Evolutionary conservation across 2,888 invertebrate species (phyloP).

Genomic region (Prosapia bicincta): DNA sequence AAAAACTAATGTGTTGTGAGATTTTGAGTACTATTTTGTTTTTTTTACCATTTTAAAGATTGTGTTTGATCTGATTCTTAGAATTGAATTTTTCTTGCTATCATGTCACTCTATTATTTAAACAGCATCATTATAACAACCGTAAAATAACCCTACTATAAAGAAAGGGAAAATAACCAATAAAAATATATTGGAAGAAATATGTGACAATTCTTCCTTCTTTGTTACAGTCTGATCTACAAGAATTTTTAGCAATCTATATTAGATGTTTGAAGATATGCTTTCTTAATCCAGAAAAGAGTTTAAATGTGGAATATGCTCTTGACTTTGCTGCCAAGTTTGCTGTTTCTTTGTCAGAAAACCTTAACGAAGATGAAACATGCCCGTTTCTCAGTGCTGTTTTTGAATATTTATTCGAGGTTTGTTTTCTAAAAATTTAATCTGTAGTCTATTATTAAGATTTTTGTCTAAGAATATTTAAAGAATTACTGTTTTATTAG

Average conservation of each 20-base stretch:
- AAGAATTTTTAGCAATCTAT: constrained; percentile 61
- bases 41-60: no score
- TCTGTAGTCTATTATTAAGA: no score
- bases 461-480: no score
- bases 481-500: no score
- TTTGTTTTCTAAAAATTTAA: constrained; percentile 44
- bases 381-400: constrained; percentile 55
- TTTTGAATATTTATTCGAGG: constrained; percentile 60
- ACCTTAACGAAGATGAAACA: constrained; percentile 48
- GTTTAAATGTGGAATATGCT: constrained; percentile 63
- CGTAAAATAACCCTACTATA: no score
- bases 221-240: constrained; percentile 30
- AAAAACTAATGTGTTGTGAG: no score
- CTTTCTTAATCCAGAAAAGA: constrained; percentile 63
- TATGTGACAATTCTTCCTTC: background rate
- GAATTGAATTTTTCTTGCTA: background rate
- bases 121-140: no score
- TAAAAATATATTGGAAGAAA: background rate
- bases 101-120: background rate
- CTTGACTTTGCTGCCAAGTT: constrained; percentile 70
- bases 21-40: no score
- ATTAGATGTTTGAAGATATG: constrained; percentile 60
- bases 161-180: background rate
- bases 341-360: constrained; percentile 56
- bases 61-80: background rate